Base-by-base conservation (phyloP, 2,888 invertebrate genomes). In the Agriopis aurantiaria region DNA sequence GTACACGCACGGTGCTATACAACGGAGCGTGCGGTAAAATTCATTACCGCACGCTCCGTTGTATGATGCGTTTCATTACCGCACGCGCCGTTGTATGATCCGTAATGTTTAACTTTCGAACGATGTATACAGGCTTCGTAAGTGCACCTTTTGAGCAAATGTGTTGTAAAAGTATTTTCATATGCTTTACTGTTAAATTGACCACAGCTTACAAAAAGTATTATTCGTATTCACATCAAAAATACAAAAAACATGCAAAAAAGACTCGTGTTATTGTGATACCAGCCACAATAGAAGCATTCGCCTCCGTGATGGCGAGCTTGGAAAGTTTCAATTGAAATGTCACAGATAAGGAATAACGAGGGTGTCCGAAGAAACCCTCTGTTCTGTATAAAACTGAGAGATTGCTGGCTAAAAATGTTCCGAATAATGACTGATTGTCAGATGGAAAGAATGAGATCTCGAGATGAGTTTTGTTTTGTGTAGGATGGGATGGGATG, bases 291-390 rank as follows among this genome's bases (percentile, higher is more conserved):
- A 71, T 71, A 67, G 63, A 55, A 59, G 56, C 61, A 41, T 57
- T 65, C 68, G 45, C 57, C 51, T 66, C 61, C 59, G 73, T 76
- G 74, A 80, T 74, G 76, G 72, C 59, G 64, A 72, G 77, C 74
- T 77, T 72, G 76, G 69, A 80, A 83, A 85, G 78, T 85, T 85
- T 82, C 81, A 83, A 85, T 85, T 85, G 84, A 84, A 83, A 81
- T 75, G 85, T 84, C 85, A 82, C 77, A 73, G 80, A 82, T 84
- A 83, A 84, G 78, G 78, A 80, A 81, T 82, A 82, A 82, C 82
- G 80, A 72, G 70, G 70, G 70, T 71, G 70, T 63, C 66, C 58
- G 58, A 56, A 53, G 55, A 57, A 61, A 57, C 70, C 63, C 66
- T 55, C 66, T 65, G 66, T 64, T 71, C 66, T 60, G 66, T 59